Base-by-base conservation (phyloP, 1,140 invertebrate genomes). In the Drosophila kurseongensis region DNA sequence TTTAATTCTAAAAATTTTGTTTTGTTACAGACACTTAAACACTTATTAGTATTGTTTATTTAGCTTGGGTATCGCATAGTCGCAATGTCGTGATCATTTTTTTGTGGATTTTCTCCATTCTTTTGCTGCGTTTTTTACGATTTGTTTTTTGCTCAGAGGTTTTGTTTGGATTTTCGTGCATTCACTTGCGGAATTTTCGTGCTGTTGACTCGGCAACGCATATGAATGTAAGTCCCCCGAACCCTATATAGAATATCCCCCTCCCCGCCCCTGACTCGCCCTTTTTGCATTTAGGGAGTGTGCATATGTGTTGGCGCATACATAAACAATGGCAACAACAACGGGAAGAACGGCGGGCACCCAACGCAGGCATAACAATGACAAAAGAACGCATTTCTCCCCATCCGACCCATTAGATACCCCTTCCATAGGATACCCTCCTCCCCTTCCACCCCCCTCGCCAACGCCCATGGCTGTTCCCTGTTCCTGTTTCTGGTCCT, bases 161-260 rank as follows among this genome's bases (percentile, higher is more conserved):
- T 82, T 78, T 86, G 78, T 85, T 89, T 86, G 82, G 83, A 83
- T 86, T 88, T 88, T 89, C 79, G 67, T 88, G 84, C 80, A 89
- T 83, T 88, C 82, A 83, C 82, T 89, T 89, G 83, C 72, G 84
- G 84, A 89, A 89, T 88, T 88, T 83, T 89, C 71, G 79, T 88
- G 75, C 61, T 88, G 83, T 88, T 88, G 80, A 89, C 80, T 88
- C 63, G 83, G 76, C 80, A 75, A 83, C 83, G 84, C 83, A 83
- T 88, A 88, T 88, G 84, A 88, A 88, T 83, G 83, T 88, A 80
- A 76, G 59, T 79, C 65, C 62, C 44, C 41, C 76, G 58, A 73
- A 57, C 52, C 60, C 52, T 41, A 74, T 71, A 69, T 71, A 71
- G 69, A 73, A 75, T 65, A 75, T 41, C 36, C 16, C 36, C 16